A percentile compares a stretch with the other conserved stretches of the same genome.
These are phyloP conservation scores for Tinea semifulvella DNA, from an alignment of 2,888 invertebrate species.

Conservation along the genomic window DNA sequence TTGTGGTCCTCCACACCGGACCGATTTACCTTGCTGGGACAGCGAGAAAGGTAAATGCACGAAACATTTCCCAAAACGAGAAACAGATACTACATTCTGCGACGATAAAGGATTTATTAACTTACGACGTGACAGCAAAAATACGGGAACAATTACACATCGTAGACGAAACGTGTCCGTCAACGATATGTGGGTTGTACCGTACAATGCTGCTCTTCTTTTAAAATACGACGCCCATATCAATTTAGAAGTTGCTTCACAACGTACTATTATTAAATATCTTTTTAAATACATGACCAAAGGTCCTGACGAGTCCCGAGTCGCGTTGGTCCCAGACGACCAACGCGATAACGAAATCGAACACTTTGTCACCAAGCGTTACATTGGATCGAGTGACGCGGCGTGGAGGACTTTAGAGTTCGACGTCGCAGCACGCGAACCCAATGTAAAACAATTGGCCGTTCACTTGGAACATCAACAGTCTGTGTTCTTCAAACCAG, in stretches of 20 bases:
- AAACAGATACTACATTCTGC: background rate
- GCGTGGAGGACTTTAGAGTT: conserved; percentile 19
- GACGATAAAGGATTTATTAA: no score
- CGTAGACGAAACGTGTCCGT: background rate
- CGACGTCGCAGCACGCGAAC: conserved; percentile 3
- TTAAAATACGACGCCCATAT: conserved; percentile 15
- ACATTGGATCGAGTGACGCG: conserved; percentile 20
- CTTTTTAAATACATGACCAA: conserved; percentile 17
- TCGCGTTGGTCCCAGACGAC: conserved; percentile 1
- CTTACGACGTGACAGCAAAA: background rate
- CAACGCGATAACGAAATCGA: conserved; percentile 6
- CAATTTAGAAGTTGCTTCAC: conserved; percentile 17
- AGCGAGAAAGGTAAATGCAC: conserved; percentile 15
- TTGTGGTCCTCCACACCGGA: conserved; percentile 18
- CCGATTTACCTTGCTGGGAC: conserved; percentile 21
- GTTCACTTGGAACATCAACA: conserved; percentile 14
- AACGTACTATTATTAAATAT: conserved; percentile 12
- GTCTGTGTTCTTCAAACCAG: no score
- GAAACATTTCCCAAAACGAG: conserved; percentile 14
- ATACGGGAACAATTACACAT: background rate
- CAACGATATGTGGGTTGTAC: conserved; percentile 17
- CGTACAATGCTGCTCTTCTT: conserved; percentile 17
- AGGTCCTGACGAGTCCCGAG: conserved; percentile 14
- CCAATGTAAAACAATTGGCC: conserved; percentile 19
- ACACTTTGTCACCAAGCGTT: conserved; percentile 10